These are phyloP conservation scores for Arctia plantaginis DNA, from an alignment of 2,888 invertebrate species.

Conservation along the genomic window DNA sequence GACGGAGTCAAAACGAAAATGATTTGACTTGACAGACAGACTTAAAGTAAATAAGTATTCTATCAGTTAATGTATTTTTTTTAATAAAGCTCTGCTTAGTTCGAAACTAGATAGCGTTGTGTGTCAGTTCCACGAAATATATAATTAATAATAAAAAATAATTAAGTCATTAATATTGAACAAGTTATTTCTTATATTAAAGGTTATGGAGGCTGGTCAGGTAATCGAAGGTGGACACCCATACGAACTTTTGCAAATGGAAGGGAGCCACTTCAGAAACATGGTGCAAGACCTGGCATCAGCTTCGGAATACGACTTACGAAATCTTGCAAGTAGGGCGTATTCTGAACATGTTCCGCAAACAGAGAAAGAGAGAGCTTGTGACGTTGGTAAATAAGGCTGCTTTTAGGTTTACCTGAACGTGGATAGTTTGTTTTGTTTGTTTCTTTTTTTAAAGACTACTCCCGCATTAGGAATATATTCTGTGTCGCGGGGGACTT, in stretches of 20 bases:
- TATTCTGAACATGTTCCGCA: conserved; percentile 68
- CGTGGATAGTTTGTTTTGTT: no score
- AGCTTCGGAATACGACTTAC: conserved; percentile 77
- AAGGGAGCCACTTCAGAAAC: conserved; percentile 85
- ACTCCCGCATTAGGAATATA: no score
- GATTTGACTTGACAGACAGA: no score
- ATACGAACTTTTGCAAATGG: conserved; percentile 86
- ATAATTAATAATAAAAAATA: no score
- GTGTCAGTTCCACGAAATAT: no score
- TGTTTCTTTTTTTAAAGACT: no score
- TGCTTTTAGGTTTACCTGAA: not conserved
- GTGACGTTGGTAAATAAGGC: not conserved
- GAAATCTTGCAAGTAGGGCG: conserved; percentile 73
- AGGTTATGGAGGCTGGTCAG: conserved; percentile 87
- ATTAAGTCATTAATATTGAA: not conserved
- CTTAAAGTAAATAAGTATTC: no score
- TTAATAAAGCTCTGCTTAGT: no score
- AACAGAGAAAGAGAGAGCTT: not conserved
- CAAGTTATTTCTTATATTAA: not conserved
- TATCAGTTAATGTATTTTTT: no score
- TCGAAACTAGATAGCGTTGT: no score
- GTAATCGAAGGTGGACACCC: conserved; percentile 91
- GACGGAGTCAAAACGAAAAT: no score
- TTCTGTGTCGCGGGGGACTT: no score
- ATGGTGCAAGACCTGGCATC: conserved; percentile 89